A percentile compares a stretch with the other conserved stretches of the same genome.
Conservation (phyloP, 2,113 vertebrate genomes). For the Rhinoderma darwinii region DNA sequence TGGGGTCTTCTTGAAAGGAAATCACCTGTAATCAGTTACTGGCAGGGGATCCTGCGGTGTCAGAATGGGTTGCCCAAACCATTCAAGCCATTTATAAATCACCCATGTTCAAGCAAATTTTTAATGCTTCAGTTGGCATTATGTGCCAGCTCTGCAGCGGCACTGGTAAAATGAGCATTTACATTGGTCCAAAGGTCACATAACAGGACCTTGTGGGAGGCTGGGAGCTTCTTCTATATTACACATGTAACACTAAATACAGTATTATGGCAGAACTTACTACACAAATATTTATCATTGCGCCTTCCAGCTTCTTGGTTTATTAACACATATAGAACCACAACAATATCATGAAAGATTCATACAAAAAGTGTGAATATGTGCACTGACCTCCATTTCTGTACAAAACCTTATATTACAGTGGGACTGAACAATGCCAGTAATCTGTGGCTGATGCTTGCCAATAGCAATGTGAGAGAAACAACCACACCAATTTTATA, state of each 20-base stretch:
- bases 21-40: neutral
- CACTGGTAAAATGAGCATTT: neutral
- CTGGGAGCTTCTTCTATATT: neutral
- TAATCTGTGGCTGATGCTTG: neutral
- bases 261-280: too few relatives aligned
- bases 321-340: neutral
- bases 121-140: neutral
- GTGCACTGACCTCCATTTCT: neutral
- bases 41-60: neutral
- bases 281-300: too few relatives aligned
- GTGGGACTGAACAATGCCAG: neutral
- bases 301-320: neutral
- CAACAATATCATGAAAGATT: neutral
- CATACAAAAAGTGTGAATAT: neutral
- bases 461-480: neutral
- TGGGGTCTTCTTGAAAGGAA: neutral
- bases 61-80: neutral
- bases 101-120: too few relatives aligned
- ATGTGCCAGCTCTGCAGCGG: neutral
- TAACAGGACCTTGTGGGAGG: too few relatives aligned
- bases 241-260: neutral
- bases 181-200: neutral
- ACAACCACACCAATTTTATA: neutral
- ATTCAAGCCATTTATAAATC: neutral
- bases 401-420: neutral